phyloP scores from a whole-genome alignment of 2,888 invertebrate species.

The Cremastinae sp. region DNA sequence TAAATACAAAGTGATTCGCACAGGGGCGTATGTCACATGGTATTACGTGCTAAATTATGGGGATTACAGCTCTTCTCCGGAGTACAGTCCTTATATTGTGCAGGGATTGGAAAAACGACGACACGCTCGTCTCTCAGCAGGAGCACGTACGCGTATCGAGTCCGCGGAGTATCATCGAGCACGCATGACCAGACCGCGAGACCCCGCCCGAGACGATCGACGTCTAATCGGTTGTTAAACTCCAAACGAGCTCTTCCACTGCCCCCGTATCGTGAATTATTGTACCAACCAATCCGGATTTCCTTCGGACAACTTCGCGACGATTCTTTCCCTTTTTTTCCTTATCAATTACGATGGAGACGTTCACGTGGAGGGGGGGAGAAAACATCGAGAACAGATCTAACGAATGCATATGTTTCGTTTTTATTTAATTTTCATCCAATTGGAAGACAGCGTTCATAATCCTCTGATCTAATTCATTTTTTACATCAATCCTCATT shows the following conservation, averaged over 20 bases:
- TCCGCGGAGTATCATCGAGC: conserved; percentile 24
- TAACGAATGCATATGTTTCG: too few relatives aligned
- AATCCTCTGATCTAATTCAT: too few relatives aligned
- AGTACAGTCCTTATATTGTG: neutral
- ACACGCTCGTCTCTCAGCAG: neutral
- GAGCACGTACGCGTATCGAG: conserved; percentile 15
- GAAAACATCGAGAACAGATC: too few relatives aligned
- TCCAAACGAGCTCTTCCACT: conserved; percentile 18
- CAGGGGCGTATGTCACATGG: conserved; percentile 1
- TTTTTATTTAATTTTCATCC: too few relatives aligned
- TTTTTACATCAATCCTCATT: conserved; percentile 2
- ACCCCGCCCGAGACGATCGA: conserved; percentile 37
- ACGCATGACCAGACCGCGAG: conserved; percentile 33
- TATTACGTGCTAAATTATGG: neutral
- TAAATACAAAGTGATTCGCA: conserved; percentile 6
- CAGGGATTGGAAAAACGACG: conserved; percentile 9
- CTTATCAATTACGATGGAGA: too few relatives aligned
- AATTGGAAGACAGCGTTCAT: too few relatives aligned
- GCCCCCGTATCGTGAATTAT: neutral
- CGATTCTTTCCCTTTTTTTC: too few relatives aligned
- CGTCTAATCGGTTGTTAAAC: conserved; percentile 56
- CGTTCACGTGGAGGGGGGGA: too few relatives aligned
- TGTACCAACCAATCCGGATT: too few relatives aligned
- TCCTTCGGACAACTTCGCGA: too few relatives aligned
- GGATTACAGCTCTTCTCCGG: neutral